Evolutionary conservation across 2,797 vertebrate species (phyloP), one percentile per base, ranked within the genome.

Genomic region (Gymnopithys bicolor): DNA sequence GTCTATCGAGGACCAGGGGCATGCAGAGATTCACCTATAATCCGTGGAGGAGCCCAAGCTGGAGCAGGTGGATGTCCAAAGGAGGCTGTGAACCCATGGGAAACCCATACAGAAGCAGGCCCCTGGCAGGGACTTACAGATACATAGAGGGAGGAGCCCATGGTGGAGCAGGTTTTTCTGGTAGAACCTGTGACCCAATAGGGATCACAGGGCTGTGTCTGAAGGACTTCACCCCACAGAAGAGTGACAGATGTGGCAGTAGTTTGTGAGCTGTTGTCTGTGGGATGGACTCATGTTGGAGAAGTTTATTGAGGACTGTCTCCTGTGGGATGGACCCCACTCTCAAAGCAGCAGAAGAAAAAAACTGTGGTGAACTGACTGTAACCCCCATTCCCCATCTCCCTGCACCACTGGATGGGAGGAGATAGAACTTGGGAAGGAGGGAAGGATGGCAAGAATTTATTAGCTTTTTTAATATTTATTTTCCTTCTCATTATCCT

Each of bases 1-100:
- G 78, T 23, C 41, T n/a, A 11, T 7, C 10, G 15, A 62, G 33
- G 18, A 41, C 30, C 21, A 41, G 8, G 18, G 32, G 59, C 6
- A 41, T 32, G 12, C 18, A 35, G 55, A 41, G 14, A 19, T 53
- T 18, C 41, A 32, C 30, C 39, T 41, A 17, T 16, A 59, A 14
- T 27, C n/a, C 0, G 0, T 17, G 30, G 30, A 67, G 53, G 33
- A 53, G 21, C 39, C 17, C 24, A 27, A 0, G 5, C 18, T 1
- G 1, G 48, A 60, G 41, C 14, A 53, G n/a, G 19, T 25, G 28
- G 13, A 37, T 59, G 27, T 8, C 60, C 12, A 28, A 39, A 35
- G 11, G 15, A 7, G 8, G 8, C 25, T 62, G 30, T 33, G 56
- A 48, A 32, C 3, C 7, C 12, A 3, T 41, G 41, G 48, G 30